These are phyloP conservation scores for Pangasianodon gigas DNA, from an alignment of 2,113 vertebrate genomes.

Conservation along the genomic window DNA sequence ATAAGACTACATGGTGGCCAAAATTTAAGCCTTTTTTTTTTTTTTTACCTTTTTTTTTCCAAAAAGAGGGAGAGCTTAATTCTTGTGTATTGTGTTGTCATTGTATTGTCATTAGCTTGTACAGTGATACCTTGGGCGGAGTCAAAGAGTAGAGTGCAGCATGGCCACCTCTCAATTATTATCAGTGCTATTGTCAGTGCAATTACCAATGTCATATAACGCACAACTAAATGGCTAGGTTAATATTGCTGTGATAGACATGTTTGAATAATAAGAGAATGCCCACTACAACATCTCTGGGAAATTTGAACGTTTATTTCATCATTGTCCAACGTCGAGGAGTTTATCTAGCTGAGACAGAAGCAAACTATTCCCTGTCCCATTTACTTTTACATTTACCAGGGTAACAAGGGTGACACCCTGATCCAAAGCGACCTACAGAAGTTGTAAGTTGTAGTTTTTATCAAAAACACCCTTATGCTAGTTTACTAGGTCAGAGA, in stretches of 20 bases:
- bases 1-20: neutral
- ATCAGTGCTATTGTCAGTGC: no score
- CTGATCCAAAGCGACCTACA: no score
- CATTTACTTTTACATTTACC: no score
- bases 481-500: no score
- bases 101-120: neutral
- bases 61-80: neutral
- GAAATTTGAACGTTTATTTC: neutral
- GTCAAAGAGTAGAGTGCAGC: neutral
- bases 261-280: no score
- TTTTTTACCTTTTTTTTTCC: neutral
- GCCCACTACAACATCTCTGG: no score
- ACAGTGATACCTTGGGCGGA: neutral
- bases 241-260: neutral
- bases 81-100: neutral
- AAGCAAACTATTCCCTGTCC: neutral
- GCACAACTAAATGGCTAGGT: neutral
- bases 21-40: neutral
- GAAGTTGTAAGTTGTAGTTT: no score
- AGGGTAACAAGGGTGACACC: no score
- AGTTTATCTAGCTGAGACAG: neutral
- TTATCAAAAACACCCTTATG: no score
- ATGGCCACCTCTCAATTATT: no score
- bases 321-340: neutral
- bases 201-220: neutral